A percentile compares a stretch with the other conserved stretches of the same genome.
phyloP scores from a whole-genome alignment of 2,113 vertebrate genomes.

The Malaclemys terrapin region DNA sequence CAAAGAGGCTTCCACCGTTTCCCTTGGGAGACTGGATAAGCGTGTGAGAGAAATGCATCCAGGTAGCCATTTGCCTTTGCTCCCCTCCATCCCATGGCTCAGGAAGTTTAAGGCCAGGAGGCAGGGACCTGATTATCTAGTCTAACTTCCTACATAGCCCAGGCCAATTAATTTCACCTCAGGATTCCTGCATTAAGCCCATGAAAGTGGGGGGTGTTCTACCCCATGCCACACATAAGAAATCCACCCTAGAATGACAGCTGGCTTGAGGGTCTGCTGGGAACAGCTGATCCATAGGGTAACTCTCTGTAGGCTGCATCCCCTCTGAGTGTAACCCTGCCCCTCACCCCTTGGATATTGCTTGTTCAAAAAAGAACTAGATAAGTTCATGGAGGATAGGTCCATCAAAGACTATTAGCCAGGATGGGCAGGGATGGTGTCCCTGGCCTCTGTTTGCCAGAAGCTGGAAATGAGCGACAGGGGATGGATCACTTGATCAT shows the following conservation, averaged over 20 bases:
- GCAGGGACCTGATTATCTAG: not conserved
- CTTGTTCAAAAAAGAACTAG: not conserved
- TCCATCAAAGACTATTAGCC: no score
- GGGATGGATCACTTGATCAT: no score
- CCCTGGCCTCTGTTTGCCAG: no score
- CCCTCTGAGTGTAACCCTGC: not conserved
- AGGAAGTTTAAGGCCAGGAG: not conserved
- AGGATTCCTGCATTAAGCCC: not conserved
- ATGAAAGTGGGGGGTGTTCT: no score
- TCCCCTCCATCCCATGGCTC: fast-evolving
- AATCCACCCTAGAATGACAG: not conserved
- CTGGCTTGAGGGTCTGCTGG: not conserved
- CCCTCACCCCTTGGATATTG: not conserved
- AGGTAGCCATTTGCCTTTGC: not conserved
- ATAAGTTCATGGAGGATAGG: no score
- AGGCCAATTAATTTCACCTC: not conserved
- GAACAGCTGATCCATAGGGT: not conserved
- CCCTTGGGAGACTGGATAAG: not conserved
- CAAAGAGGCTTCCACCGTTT: fast-evolving
- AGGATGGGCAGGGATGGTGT: no score
- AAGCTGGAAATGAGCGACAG: no score
- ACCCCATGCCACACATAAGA: not conserved
- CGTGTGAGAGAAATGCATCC: not conserved
- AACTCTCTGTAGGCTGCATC: not conserved
- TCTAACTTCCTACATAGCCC: not conserved